These are phyloP conservation scores for Cyprinodon variegatus DNA, from an alignment of 2,113 vertebrate species.

Conservation along the genomic window DNA sequence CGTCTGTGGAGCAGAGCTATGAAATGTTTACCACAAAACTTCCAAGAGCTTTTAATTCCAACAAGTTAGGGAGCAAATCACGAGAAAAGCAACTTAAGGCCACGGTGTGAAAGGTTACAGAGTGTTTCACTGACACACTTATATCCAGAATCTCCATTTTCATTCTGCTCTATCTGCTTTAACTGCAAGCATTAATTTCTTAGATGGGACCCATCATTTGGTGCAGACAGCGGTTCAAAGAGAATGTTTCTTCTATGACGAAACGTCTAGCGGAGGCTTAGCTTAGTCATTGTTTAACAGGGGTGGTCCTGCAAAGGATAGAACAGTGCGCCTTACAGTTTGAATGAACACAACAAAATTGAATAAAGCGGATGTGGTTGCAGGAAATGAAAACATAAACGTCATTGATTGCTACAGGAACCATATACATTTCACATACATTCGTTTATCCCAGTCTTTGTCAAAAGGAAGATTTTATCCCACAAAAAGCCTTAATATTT, in stretches of 20 bases:
- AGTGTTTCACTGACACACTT: constrained; percentile 60
- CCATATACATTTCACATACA: not conserved
- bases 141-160: constrained; percentile 62
- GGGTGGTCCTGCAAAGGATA: constrained; percentile 24
- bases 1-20: constrained; percentile 33
- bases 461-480: not conserved
- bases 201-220: constrained; percentile 57
- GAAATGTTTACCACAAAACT: constrained; percentile 39
- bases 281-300: constrained; percentile 58
- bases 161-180: constrained; percentile 53
- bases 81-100: constrained; percentile 51
- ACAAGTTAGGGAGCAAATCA: constrained; percentile 49
- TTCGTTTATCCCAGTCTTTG: not conserved
- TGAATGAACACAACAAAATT: constrained; percentile 39
- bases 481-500: not conserved
- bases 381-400: not conserved
- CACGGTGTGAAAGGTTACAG: constrained; percentile 53
- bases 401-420: not conserved
- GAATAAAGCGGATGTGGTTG: not conserved
- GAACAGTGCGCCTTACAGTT: not conserved
- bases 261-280: constrained; percentile 54
- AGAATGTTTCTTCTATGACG: constrained; percentile 53
- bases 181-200: constrained; percentile 53
- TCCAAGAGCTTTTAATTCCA: constrained; percentile 37
- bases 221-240: constrained; percentile 60